Conservation (phyloP, 2,888 invertebrate species). For the Vesta saturnalis region DNA sequence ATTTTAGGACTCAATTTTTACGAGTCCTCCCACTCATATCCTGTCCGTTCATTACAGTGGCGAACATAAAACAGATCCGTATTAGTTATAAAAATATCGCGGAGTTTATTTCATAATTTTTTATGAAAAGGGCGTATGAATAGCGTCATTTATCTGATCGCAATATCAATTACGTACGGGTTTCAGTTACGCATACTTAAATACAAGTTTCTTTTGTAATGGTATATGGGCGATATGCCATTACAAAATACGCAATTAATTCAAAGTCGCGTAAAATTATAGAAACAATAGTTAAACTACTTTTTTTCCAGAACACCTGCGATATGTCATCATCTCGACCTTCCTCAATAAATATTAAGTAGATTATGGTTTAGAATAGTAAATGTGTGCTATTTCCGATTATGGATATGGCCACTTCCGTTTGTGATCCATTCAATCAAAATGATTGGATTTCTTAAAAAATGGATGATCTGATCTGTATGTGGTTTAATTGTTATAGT, state of each 20-base stretch:
- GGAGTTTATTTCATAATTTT: not conserved
- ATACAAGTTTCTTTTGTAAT: not conserved
- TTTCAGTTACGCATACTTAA: not conserved
- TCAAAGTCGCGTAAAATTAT: not conserved
- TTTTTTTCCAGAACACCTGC: not conserved
- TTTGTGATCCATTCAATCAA: no score
- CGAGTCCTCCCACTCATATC: constrained; percentile 55
- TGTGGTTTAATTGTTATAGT: constrained; percentile 1
- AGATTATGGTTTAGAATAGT: constrained; percentile 23
- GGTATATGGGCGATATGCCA: not conserved
- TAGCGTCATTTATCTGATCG: not conserved
- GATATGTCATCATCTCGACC: constrained; percentile 20
- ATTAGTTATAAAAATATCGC: constrained; percentile 13
- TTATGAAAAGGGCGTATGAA: no score
- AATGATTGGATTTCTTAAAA: no score
- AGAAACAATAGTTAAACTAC: not conserved
- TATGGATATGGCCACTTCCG: constrained; percentile 42
- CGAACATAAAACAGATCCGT: constrained; percentile 38
- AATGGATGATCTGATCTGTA: not conserved
- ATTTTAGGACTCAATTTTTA: constrained; percentile 52
- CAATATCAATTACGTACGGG: not conserved
- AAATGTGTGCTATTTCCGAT: constrained; percentile 35
- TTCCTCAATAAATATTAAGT: constrained; percentile 27
- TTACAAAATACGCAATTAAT: not conserved
- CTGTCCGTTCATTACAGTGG: constrained; percentile 46